phyloP scores from a whole-genome alignment of 2,113 vertebrate species.

The Coturnix japonica region DNA sequence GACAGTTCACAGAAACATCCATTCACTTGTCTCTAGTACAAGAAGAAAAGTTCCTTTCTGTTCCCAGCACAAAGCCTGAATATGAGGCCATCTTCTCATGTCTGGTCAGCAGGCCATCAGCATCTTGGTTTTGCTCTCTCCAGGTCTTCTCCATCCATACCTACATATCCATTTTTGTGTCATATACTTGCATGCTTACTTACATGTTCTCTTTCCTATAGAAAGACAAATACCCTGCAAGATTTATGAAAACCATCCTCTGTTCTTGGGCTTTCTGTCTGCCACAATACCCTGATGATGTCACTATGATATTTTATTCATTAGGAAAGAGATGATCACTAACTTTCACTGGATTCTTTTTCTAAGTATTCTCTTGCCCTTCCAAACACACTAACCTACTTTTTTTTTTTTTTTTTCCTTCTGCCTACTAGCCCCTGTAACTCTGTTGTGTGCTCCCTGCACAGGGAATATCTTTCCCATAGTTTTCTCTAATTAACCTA shows the following conservation, averaged over 20 bases:
- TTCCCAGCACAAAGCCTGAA: neutral
- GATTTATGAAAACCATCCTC: neutral
- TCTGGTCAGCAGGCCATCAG: neutral
- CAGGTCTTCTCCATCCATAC: neutral
- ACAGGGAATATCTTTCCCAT: neutral
- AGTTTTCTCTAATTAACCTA: neutral
- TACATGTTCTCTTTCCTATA: neutral
- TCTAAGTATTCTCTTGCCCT: neutral
- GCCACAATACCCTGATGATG: neutral
- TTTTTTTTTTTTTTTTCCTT: neutral
- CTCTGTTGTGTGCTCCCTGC: neutral
- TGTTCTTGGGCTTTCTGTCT: neutral
- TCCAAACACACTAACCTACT: neutral
- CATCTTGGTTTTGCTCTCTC: neutral
- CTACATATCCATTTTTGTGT: neutral
- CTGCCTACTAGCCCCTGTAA: neutral
- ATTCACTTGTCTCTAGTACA: neutral
- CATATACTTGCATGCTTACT: neutral
- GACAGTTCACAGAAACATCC: neutral
- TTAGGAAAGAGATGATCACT: neutral
- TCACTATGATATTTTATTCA: neutral
- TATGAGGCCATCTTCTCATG: neutral
- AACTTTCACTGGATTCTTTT: neutral
- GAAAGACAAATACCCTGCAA: neutral
- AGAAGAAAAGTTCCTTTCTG: neutral